Conservation (phyloP, 2,113 vertebrate species). For the Pao palembangensis region DNA sequence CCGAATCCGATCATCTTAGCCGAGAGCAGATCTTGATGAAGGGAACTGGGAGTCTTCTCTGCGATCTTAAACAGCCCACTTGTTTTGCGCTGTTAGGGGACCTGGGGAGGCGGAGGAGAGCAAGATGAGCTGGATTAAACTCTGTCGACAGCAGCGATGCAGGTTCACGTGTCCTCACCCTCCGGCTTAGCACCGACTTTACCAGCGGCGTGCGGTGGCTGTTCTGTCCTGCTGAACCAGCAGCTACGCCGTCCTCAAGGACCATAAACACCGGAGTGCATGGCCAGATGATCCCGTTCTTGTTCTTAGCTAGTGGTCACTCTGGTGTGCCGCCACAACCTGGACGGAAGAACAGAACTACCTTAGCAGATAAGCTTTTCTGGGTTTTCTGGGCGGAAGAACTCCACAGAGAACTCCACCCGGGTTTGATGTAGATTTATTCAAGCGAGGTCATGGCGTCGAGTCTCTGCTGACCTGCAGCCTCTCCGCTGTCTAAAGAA, state of each 20-base stretch:
- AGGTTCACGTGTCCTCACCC: slow-evolving; percentile 65
- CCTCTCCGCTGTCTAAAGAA: slow-evolving; percentile 88
- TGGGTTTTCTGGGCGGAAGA: not conserved
- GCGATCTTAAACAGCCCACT: slow-evolving; percentile 91
- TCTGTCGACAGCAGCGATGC: not conserved
- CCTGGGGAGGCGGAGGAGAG: slow-evolving; percentile 69
- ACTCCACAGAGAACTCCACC: no score
- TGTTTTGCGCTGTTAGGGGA: slow-evolving; percentile 93
- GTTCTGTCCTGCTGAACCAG: slow-evolving; percentile 95
- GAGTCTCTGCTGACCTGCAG: slow-evolving; percentile 83
- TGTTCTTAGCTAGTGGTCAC: no score
- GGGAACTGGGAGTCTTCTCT: slow-evolving; percentile 92
- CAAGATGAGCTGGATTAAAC: not conserved
- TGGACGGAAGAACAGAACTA: slow-evolving; percentile 40
- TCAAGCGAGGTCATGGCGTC: slow-evolving; percentile 91
- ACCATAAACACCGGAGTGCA: slow-evolving; percentile 87
- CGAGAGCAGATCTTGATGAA: slow-evolving; percentile 98
- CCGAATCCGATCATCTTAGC: slow-evolving; percentile 98
- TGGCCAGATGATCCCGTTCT: slow-evolving; percentile 96
- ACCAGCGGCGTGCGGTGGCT: slow-evolving; percentile 94
- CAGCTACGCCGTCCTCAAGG: slow-evolving; percentile 87
- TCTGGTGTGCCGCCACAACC: no score
- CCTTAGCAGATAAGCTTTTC: not conserved
- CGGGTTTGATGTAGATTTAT: slow-evolving; percentile 97
- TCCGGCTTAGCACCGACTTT: slow-evolving; percentile 91